A percentile compares a stretch with the other conserved stretches of the same genome.
These are phyloP conservation scores for Xiphias gladius DNA, from an alignment of 2,113 vertebrate species.

Conservation along the genomic window DNA sequence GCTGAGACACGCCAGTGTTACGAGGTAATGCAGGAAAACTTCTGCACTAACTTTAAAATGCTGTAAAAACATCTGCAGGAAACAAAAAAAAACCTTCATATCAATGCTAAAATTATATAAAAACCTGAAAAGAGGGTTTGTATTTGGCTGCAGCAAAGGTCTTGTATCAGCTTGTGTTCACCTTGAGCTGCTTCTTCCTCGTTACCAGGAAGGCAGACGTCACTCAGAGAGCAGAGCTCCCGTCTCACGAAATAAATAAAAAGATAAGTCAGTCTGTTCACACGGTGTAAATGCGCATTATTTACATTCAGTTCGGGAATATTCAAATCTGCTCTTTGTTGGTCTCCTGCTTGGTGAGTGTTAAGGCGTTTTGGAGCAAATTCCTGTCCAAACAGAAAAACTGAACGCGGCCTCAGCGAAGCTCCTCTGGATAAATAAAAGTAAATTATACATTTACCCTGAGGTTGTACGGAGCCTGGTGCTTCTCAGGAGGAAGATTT, in stretches of 20 bases:
- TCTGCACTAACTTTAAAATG: no score
- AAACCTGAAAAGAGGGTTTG: neutral
- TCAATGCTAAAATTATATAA: slow-evolving; percentile 14
- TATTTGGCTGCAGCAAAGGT: neutral
- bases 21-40: no score
- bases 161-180: no score
- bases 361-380: slow-evolving; percentile 15
- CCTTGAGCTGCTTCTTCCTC: neutral
- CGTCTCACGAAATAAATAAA: slow-evolving; percentile 48
- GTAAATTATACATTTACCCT: neutral
- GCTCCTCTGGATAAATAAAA: neutral
- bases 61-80: neutral
- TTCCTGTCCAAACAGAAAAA: neutral
- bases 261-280: slow-evolving; percentile 11
- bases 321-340: neutral
- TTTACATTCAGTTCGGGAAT: neutral
- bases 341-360: neutral
- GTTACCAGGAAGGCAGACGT: neutral
- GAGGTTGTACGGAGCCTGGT: slow-evolving; percentile 6
- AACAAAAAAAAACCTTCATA: neutral
- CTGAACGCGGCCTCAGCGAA: neutral
- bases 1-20: neutral
- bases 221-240: neutral
- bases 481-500: neutral
- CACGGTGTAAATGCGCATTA: neutral